Evolutionary conservation across 2,888 invertebrate genomes (phyloP).

Genomic region (Herminia tarsipennalis): DNA sequence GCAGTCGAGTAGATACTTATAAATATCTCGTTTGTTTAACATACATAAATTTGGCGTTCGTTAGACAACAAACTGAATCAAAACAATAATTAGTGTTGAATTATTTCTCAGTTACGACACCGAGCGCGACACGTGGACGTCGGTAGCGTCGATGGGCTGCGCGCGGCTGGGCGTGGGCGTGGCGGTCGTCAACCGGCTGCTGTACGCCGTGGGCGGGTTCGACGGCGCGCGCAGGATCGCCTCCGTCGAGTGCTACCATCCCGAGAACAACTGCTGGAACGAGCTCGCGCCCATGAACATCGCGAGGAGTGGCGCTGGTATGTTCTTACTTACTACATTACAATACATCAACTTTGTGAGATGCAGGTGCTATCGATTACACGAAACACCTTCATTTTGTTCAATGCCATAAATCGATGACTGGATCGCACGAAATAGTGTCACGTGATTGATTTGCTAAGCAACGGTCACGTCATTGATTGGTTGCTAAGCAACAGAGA

Average conservation of each 20-base stretch:
- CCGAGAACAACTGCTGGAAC: conserved; percentile 96
- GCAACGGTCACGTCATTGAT: no score
- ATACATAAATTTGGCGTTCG: no score
- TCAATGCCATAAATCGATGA: no score
- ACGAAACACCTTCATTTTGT: no score
- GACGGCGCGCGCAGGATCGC: conserved; percentile 92
- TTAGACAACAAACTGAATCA: no score
- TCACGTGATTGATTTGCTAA: no score
- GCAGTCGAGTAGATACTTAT: no score
- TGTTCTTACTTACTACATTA: conserved; percentile 5
- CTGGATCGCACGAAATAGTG: no score
- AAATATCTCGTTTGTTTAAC: no score
- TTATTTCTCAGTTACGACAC: conserved; percentile 90
- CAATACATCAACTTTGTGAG: no score
- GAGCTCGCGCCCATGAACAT: conserved; percentile 91
- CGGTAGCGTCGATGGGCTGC: conserved; percentile 90
- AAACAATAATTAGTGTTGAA: neutral
- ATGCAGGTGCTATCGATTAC: no score
- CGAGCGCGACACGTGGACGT: conserved; percentile 92
- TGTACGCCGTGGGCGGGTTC: conserved; percentile 95
- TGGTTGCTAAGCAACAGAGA: no score
- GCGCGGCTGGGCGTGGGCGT: conserved; percentile 93
- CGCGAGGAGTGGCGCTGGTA: conserved; percentile 94
- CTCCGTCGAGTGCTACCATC: conserved; percentile 96
- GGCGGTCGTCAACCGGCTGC: conserved; percentile 90